phyloP scores from a whole-genome alignment of 2,888 invertebrate species.

The Eustalomyia histrio region DNA sequence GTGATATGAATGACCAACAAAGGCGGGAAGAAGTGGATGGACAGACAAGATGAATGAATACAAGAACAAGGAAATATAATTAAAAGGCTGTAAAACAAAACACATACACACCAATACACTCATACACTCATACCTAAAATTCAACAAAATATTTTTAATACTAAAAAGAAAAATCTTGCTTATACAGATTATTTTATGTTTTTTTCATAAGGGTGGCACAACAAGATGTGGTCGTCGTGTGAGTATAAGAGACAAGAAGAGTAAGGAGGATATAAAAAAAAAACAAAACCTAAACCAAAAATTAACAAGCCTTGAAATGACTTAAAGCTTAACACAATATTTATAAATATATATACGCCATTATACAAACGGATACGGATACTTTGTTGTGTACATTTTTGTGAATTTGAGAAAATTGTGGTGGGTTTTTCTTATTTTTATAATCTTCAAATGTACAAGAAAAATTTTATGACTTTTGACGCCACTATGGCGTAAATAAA shows the following conservation, averaged over 20 bases:
- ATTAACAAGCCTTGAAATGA: constrained; percentile 56
- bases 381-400: neutral
- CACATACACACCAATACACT: neutral
- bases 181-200: no score
- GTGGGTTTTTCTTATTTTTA: constrained; percentile 18
- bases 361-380: neutral
- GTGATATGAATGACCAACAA: constrained; percentile 30
- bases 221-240: no score
- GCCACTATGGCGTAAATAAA: constrained; percentile 59
- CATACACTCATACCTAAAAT: constrained; percentile 4
- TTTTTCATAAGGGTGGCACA: no score
- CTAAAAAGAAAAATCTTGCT: neutral
- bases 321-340: neutral
- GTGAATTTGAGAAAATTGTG: neutral
- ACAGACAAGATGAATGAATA: neutral
- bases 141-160: constrained; percentile 13
- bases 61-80: constrained; percentile 57
- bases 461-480: constrained; percentile 57
- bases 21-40: neutral
- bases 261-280: neutral
- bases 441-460: constrained; percentile 23
- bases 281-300: constrained; percentile 7
- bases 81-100: constrained; percentile 58
- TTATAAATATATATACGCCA: neutral
- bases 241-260: neutral